Percentiles rank a stretch among this genome's conserved stretches.
phyloP scores from a whole-genome alignment of 1,140 invertebrate genomes.

The Arctopsyche grandis region DNA sequence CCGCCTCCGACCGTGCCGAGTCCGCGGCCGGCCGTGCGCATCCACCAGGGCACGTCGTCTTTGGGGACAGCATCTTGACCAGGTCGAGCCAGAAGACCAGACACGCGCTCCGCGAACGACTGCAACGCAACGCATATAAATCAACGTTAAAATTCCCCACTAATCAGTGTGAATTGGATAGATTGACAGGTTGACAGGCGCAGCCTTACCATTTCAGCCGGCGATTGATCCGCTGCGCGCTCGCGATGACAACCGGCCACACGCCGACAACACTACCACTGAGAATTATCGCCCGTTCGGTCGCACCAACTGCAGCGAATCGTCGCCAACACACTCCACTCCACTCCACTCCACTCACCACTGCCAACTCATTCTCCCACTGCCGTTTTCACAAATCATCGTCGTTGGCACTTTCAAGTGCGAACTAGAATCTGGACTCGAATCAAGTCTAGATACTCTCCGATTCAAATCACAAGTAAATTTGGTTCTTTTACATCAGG shows the following conservation, averaged over 20 bases:
- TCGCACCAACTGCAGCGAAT: not conserved
- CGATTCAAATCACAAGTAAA: too few species aligned
- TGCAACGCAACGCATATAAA: constrained; percentile 60
- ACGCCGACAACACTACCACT: not conserved
- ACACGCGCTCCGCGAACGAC: constrained; percentile 82
- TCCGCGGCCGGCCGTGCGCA: constrained; percentile 85
- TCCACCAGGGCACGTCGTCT: constrained; percentile 88
- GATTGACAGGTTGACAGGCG: not conserved
- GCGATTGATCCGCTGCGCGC: constrained; percentile 28
- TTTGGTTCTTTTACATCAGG: too few species aligned
- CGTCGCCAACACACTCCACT: not conserved
- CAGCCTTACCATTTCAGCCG: constrained; percentile 10
- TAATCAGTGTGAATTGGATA: not conserved
- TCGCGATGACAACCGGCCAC: constrained; percentile 16
- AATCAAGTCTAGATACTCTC: too few species aligned
- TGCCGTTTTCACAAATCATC: not conserved
- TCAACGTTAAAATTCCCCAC: not conserved
- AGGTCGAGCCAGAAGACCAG: constrained; percentile 78
- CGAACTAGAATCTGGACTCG: too few species aligned
- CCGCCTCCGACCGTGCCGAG: constrained; percentile 86
- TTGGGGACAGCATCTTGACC: constrained; percentile 77
- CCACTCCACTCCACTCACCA: too few species aligned
- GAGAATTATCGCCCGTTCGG: not conserved
- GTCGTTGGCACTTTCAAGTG: too few species aligned
- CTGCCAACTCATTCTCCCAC: not conserved